A percentile compares a stretch with the other conserved stretches of the same genome.
Evolutionary conservation across 2,113 vertebrate species (phyloP).

Genomic region (Corapipo altera): DNA sequence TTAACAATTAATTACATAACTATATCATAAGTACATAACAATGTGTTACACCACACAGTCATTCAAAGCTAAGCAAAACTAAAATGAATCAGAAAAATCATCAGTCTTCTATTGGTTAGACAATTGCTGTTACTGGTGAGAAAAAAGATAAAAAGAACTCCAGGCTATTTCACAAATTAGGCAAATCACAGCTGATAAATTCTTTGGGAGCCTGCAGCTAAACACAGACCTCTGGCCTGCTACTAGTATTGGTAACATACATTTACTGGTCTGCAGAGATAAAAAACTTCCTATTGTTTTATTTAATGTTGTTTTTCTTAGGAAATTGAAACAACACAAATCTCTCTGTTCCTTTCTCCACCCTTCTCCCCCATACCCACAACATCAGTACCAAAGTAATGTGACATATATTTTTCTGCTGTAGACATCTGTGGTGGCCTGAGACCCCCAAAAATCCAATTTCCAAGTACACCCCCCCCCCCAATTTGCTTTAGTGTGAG

Average conservation of each 20-base stretch:
- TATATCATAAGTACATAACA: neutral
- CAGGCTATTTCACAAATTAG: neutral
- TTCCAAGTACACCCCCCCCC: no score
- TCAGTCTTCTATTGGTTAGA: neutral
- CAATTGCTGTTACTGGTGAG: neutral
- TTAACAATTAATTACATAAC: neutral
- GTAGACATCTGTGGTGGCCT: neutral
- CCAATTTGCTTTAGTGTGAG: no score
- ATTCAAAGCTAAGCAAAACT: neutral
- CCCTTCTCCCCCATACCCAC: accelerated
- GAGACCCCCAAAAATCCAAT: no score
- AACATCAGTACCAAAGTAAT: neutral
- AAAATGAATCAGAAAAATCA: neutral
- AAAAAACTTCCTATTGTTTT: neutral
- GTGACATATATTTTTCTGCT: neutral
- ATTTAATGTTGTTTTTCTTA: neutral
- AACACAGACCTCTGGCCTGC: neutral
- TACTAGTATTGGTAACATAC: neutral
- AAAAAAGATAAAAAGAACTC: neutral
- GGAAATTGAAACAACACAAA: neutral
- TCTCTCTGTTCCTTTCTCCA: neutral
- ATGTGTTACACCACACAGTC: neutral
- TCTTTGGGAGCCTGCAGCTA: neutral
- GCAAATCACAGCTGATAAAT: neutral
- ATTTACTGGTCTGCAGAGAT: neutral